These are phyloP conservation scores for Pelvicachromis taeniatus DNA, from an alignment of 2,113 vertebrate genomes.

Conservation along the genomic window DNA sequence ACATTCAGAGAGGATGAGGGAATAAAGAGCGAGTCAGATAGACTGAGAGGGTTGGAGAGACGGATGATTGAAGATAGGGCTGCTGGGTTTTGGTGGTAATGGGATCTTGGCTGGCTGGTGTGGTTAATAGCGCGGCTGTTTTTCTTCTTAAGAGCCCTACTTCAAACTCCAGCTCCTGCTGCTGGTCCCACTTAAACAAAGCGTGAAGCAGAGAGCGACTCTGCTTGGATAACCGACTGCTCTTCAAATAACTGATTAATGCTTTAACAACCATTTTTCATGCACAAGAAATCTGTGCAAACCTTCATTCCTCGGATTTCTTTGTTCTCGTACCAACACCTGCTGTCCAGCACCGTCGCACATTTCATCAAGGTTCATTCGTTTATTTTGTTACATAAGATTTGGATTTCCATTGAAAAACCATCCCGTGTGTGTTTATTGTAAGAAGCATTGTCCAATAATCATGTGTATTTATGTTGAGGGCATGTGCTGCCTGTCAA, in stretches of 20 bases:
- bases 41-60: not conserved
- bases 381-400: not conserved
- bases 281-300: not conserved
- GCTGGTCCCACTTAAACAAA: slow-evolving; percentile 34
- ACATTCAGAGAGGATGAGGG: slow-evolving; percentile 22
- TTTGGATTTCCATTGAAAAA: not conserved
- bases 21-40: not conserved
- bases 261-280: not conserved
- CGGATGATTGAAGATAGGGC: slow-evolving; percentile 21
- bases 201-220: not conserved
- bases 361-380: not conserved
- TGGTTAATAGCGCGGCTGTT: slow-evolving; percentile 53
- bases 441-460: not conserved
- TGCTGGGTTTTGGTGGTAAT: slow-evolving; percentile 38
- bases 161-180: slow-evolving; percentile 42
- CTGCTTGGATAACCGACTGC: not conserved
- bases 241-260: not conserved
- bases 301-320: not conserved
- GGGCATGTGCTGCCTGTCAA: not conserved
- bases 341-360: not conserved
- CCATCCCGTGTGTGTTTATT: not conserved
- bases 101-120: slow-evolving; percentile 41
- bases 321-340: not conserved
- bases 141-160: slow-evolving; percentile 54
- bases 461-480: not conserved